A percentile compares a stretch with the other conserved stretches of the same genome.
These are phyloP conservation scores for Baronia brevicornis DNA, from an alignment of 2,888 invertebrate species.

Conservation along the genomic window DNA sequence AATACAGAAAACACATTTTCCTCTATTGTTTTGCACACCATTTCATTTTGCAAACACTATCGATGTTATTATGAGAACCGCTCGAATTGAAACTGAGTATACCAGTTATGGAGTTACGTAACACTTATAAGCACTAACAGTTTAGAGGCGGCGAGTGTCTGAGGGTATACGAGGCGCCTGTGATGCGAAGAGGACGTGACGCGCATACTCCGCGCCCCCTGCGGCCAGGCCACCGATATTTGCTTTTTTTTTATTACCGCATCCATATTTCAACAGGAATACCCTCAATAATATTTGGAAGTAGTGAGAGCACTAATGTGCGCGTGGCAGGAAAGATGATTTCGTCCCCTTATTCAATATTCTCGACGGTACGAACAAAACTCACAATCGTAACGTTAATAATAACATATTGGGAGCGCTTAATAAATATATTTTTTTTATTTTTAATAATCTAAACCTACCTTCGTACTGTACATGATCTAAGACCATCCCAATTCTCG, in stretches of 20 bases:
- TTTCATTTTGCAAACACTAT: constrained; percentile 19
- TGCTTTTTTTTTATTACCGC: constrained; percentile 64
- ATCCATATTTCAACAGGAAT: constrained; percentile 68
- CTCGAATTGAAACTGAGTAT: constrained; percentile 28
- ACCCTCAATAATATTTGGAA: constrained; percentile 61
- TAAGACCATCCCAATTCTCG: too few relatives aligned
- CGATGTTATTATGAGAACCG: constrained; percentile 24
- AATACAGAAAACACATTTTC: too few relatives aligned
- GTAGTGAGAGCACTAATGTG: constrained; percentile 58
- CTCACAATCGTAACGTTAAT: constrained; percentile 42
- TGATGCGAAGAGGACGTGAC: constrained; percentile 50
- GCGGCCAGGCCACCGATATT: constrained; percentile 51
- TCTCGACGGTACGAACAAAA: constrained; percentile 31
- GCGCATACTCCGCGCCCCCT: constrained; percentile 42
- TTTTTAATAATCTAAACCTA: neutral
- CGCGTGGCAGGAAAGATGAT: constrained; percentile 61
- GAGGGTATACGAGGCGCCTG: constrained; percentile 35
- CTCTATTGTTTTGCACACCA: too few relatives aligned
- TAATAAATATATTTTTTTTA: neutral
- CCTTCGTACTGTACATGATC: too few relatives aligned
- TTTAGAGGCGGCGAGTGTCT: constrained; percentile 35
- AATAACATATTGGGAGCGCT: constrained; percentile 11
- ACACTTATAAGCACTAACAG: constrained; percentile 37
- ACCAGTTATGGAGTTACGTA: constrained; percentile 33
- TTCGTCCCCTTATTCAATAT: constrained; percentile 41